These are phyloP conservation scores for Trichonephila inaurata DNA, from an alignment of 1,140 invertebrate genomes.

Conservation along the genomic window DNA sequence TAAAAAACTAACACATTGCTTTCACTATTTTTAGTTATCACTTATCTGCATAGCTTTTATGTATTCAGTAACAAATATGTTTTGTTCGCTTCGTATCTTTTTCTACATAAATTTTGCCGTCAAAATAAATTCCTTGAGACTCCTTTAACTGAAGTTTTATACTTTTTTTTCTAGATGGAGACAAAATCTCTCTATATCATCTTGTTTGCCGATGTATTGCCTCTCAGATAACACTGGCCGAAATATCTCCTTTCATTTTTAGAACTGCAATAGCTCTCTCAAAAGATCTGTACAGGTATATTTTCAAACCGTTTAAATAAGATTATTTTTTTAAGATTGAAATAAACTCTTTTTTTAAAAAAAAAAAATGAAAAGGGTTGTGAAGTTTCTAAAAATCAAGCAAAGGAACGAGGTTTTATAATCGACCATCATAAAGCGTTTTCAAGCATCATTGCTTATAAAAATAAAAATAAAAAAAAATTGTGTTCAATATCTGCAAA, in stretches of 20 bases:
- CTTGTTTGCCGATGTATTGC: conserved; percentile 19
- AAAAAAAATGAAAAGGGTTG: no score
- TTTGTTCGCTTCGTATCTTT: not conserved
- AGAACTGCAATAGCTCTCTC: not conserved
- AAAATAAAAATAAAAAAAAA: no score
- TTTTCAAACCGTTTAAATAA: not conserved
- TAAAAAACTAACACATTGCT: no score
- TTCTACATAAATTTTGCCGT: not conserved
- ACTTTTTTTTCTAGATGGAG: not conserved
- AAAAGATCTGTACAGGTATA: not conserved
- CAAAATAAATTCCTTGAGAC: not conserved
- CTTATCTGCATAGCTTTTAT: no score
- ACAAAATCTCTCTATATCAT: conserved; percentile 36
- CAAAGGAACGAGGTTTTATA: no score
- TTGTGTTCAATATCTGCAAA: no score
- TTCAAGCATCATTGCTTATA: no score
- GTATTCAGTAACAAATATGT: not conserved
- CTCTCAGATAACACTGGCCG: not conserved
- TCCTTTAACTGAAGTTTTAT: not conserved
- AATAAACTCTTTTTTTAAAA: no score
- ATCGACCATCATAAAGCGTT: no score
- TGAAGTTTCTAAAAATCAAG: no score
- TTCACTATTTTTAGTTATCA: no score
- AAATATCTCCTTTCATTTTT: not conserved
- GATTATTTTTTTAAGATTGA: no score